These are phyloP conservation scores for Lasioglossum lativentre DNA, from an alignment of 2,888 invertebrate genomes.

Conservation along the genomic window DNA sequence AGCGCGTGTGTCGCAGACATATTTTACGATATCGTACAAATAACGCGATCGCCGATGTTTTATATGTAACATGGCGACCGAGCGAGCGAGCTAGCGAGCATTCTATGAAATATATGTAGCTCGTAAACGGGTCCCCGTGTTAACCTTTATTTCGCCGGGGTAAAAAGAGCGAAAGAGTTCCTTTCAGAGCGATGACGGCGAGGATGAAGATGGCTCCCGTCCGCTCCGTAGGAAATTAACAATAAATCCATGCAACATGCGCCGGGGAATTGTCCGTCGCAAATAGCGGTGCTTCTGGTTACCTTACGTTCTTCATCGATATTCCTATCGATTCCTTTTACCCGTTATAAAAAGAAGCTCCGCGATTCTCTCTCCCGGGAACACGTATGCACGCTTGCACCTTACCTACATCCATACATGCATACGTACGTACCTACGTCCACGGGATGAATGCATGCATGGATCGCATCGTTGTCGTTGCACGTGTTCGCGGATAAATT, in stretches of 20 bases:
- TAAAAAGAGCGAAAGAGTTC: not conserved
- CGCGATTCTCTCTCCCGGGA: slow-evolving; percentile 52
- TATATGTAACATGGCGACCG: not conserved
- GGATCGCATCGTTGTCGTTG: not conserved
- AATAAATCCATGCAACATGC: slow-evolving; percentile 52
- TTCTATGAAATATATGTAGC: slow-evolving; percentile 16
- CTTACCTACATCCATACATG: not conserved
- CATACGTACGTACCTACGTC: not conserved
- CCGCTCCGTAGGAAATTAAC: slow-evolving; percentile 42
- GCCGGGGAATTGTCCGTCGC: slow-evolving; percentile 50
- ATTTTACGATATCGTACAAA: not conserved
- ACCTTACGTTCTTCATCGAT: slow-evolving; percentile 63
- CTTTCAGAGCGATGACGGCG: not conserved
- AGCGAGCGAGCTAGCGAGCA: not conserved
- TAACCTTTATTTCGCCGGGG: not conserved
- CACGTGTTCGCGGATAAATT: slow-evolving; percentile 58
- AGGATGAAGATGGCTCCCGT: not conserved
- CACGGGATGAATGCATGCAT: not conserved
- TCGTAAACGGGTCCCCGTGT: not conserved
- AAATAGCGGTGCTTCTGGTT: slow-evolving; percentile 47
- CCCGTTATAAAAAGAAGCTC: slow-evolving; percentile 62
- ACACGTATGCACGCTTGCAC: slow-evolving; percentile 35
- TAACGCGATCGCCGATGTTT: slow-evolving; percentile 20
- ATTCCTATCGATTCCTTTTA: slow-evolving; percentile 53
- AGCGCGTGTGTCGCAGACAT: not conserved